A percentile compares a stretch with the other conserved stretches of the same genome.
These are phyloP conservation scores for Drymodes brunneopygia DNA, from an alignment of 2,113 vertebrate genomes.

Conservation along the genomic window DNA sequence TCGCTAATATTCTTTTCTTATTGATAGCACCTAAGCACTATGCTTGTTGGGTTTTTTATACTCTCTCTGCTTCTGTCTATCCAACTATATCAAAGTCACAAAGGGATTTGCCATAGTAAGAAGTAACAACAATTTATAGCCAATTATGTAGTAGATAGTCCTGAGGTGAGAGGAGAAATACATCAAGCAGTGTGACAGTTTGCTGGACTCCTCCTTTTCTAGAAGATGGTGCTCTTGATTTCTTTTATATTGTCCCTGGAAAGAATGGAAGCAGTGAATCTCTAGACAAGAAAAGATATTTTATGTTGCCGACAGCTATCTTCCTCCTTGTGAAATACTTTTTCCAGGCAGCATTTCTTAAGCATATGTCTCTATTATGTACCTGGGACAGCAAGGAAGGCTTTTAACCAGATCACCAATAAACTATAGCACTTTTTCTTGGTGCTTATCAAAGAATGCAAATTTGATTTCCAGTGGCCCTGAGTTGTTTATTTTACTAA, in stretches of 20 bases:
- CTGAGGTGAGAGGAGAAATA: slow-evolving; percentile 2
- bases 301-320: background rate
- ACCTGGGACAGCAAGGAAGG: background rate
- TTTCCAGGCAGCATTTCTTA: background rate
- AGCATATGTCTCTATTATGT: background rate
- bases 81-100: background rate
- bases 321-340: background rate
- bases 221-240: background rate
- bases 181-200: background rate
- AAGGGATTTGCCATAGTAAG: background rate
- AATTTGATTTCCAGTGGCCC: background rate
- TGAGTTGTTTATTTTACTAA: background rate
- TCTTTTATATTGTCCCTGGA: background rate
- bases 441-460: background rate
- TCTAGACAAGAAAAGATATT: background rate
- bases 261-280: background rate
- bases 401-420: background rate
- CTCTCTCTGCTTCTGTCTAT: background rate
- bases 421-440: background rate
- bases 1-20: background rate
- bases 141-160: slow-evolving; percentile 4
- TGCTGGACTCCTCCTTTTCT: background rate
- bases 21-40: background rate
- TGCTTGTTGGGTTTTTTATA: background rate
- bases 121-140: slow-evolving; percentile 29